A percentile compares a stretch with the other conserved stretches of the same genome.
phyloP scores from a whole-genome alignment of 2,797 vertebrate species.

The Spizella passerina region DNA sequence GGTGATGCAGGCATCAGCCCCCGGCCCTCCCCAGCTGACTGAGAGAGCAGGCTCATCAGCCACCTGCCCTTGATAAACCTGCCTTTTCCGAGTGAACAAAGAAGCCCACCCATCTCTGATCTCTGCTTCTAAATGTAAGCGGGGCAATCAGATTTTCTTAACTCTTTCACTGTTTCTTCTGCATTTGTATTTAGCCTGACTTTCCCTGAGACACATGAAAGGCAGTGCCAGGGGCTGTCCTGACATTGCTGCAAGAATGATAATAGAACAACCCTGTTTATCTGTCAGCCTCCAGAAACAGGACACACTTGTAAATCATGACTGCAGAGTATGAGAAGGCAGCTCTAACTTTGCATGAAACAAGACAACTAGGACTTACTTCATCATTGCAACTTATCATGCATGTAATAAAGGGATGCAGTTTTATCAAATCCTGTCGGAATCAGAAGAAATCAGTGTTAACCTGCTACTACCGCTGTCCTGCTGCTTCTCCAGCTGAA shows the following conservation, averaged over 20 bases:
- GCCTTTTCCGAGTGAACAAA: neutral
- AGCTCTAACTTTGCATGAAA: neutral
- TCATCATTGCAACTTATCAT: neutral
- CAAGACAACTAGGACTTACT: neutral
- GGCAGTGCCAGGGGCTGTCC: neutral
- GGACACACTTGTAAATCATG: neutral
- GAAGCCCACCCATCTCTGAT: neutral
- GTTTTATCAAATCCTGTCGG: neutral
- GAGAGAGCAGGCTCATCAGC: neutral
- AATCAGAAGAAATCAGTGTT: neutral
- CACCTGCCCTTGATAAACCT: neutral
- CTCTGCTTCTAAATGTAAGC: neutral
- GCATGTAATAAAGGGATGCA: neutral
- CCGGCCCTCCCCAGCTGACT: neutral
- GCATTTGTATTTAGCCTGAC: neutral
- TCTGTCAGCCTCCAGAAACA: neutral
- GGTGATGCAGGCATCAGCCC: neutral
- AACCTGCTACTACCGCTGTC: neutral
- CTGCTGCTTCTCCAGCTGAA: neutral
- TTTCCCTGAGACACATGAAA: neutral
- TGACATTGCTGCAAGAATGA: neutral
- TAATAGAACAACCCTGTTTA: neutral
- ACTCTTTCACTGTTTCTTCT: neutral
- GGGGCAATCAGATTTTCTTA: neutral
- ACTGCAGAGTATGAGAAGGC: neutral